Evolutionary conservation across 2,888 invertebrate genomes (phyloP).

Genomic region (Didymodactylos carnosus): DNA sequence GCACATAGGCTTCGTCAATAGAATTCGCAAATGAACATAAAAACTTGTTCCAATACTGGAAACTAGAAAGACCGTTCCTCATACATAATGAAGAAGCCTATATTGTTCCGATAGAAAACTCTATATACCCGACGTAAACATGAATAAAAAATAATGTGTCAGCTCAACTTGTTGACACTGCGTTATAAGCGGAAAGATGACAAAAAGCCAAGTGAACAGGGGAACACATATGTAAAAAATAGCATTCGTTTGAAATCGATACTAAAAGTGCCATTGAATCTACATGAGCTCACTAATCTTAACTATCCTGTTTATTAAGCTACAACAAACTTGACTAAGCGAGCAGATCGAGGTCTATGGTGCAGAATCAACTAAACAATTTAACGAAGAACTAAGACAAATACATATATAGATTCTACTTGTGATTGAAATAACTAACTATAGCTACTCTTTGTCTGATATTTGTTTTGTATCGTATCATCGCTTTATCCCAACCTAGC

Average conservation of each 20-base stretch:
- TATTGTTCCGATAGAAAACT: neutral
- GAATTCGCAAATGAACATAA: neutral
- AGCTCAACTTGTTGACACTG: neutral
- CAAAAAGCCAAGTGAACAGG: neutral
- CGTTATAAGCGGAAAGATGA: neutral
- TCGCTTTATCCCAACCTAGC: neutral
- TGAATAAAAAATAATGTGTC: neutral
- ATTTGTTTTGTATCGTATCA: neutral
- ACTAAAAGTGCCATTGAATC: neutral
- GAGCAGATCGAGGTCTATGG: too few species aligned
- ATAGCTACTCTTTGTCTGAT: neutral
- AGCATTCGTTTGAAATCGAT: neutral
- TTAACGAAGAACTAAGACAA: too few species aligned
- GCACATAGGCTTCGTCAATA: neutral
- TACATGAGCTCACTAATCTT: neutral
- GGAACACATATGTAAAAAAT: neutral
- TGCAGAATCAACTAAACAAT: too few species aligned
- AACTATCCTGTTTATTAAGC: too few species aligned
- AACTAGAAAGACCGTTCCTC: neutral
- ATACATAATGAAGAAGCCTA: neutral
- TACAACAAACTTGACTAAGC: too few species aligned
- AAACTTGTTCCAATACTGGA: neutral
- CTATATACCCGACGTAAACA: neutral
- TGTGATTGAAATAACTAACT: too few species aligned
- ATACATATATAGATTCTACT: too few species aligned